These are phyloP conservation scores for Elephantulus edwardii DNA, from an alignment of 2,113 vertebrate species.

Conservation along the genomic window DNA sequence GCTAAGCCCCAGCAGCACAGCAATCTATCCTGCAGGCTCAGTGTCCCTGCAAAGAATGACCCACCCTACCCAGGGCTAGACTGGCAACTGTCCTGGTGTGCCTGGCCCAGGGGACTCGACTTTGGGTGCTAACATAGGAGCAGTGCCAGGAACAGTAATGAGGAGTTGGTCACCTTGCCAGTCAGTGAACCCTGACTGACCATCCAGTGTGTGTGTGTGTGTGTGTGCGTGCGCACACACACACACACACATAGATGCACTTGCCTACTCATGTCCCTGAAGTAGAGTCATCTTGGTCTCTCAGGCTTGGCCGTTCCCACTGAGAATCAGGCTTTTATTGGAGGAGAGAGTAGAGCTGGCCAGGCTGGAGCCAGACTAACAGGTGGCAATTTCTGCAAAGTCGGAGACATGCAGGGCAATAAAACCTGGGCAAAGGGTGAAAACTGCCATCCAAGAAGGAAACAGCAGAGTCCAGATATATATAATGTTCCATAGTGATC, in stretches of 20 bases:
- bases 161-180: too few relatives aligned
- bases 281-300: neutral
- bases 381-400: neutral
- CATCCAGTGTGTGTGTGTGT: too few relatives aligned
- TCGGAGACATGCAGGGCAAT: neutral
- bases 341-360: neutral
- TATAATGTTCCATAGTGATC: neutral
- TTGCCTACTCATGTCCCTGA: too few relatives aligned
- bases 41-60: neutral
- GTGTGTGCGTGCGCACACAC: too few relatives aligned
- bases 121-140: neutral
- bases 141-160: neutral
- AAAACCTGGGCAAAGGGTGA: constrained; percentile 51
- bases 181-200: neutral
- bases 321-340: neutral
- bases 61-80: too few relatives aligned
- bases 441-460: neutral
- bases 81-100: too few relatives aligned
- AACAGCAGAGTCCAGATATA: neutral
- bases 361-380: neutral
- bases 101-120: neutral
- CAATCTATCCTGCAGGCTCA: neutral
- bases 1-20: neutral
- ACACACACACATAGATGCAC: too few relatives aligned
- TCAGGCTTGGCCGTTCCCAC: neutral